phyloP scores from a whole-genome alignment of 2,113 vertebrate genomes.

The Gambusia affinis region DNA sequence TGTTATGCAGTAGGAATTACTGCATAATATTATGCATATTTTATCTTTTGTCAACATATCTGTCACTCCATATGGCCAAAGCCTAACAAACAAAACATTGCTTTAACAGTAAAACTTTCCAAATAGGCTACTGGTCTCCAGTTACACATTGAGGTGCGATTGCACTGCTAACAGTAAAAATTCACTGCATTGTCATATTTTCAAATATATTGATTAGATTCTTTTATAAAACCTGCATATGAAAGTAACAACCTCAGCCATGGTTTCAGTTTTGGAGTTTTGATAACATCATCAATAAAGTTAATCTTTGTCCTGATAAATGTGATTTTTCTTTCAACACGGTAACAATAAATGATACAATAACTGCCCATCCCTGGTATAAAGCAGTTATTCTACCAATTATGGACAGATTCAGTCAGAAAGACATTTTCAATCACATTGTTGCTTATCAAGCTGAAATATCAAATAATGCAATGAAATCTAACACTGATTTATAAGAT shows the following conservation, averaged over 20 bases:
- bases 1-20: not conserved
- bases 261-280: not conserved
- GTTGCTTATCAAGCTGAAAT: too few species aligned
- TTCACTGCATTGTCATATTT: not conserved
- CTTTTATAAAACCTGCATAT: not conserved
- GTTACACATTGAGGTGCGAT: not conserved
- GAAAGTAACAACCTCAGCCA: not conserved
- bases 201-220: not conserved
- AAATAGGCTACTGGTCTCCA: not conserved
- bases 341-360: too few species aligned
- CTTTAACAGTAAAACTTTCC: not conserved
- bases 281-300: too few species aligned
- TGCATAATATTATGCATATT: not conserved
- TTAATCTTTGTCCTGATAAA: too few species aligned
- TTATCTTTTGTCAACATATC: not conserved
- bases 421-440: not conserved
- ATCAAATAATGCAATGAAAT: too few species aligned
- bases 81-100: not conserved
- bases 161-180: not conserved
- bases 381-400: not conserved
- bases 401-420: not conserved
- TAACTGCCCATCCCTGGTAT: too few species aligned
- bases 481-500: too few species aligned
- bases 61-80: too few species aligned
- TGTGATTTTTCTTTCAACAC: too few species aligned